Base-by-base conservation (phyloP, 2,888 invertebrate species). In the Idaea dimidiata region DNA sequence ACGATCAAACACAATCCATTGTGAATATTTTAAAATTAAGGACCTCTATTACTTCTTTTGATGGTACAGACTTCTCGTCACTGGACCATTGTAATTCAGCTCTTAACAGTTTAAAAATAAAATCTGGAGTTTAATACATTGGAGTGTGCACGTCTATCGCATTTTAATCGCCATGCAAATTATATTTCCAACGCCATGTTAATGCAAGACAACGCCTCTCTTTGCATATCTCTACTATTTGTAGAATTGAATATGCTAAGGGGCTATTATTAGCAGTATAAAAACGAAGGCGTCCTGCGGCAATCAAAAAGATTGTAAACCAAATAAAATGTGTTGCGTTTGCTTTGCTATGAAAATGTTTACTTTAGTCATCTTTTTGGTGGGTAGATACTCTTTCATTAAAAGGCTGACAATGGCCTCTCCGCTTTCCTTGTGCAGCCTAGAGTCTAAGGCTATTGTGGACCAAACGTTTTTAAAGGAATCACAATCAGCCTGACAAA, bases 131-230 rank as follows among this genome's bases (percentile, higher is more conserved):
- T 24, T 14, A 43, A 43, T 43, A 43, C 8, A 43, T 43, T 14
- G 14, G 14, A 8, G 43, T 14, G 14, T 43, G 43, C 43, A 43
- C 10, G 43, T 8, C 14, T 59, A 62, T 63, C 58, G 62, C 57
- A 59, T 58, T 59, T 60, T 60, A 0, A 62, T 17, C 43, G 43
- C 43, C 10, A 43, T 43, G 43, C 43, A 59, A 54, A 16, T 59
- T 17, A 54, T n/a, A 17, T 55, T 58, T 43, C 14, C 6, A n/a
- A 17, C n/a, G 33, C 24, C 60, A 58, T 56, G 14, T 59, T 66
- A 43, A 43, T 43, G 43, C 43, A 43, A 43, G 43, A 43, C 43
- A 43, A 43, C 43, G 43, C 43, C 43, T 43, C 43, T 43, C 43
- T 43, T 43, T 43, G 43, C 43, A 43, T 43, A 24, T 24, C 24